phyloP scores from a whole-genome alignment of 2,113 vertebrate genomes.

The Python bivittatus region DNA sequence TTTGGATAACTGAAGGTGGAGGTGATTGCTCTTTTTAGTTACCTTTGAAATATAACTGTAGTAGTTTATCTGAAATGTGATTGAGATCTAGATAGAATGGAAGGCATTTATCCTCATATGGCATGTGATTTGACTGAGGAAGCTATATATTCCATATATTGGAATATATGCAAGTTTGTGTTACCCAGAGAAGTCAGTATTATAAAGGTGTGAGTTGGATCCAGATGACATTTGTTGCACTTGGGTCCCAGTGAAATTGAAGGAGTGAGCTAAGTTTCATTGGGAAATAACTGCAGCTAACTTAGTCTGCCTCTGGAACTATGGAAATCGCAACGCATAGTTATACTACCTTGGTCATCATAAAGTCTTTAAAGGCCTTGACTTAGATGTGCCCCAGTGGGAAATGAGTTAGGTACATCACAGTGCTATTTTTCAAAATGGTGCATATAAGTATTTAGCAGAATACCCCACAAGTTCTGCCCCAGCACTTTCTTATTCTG shows the following conservation, averaged over 20 bases:
- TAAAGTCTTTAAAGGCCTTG: neutral
- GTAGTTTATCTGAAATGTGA: neutral
- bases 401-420: neutral
- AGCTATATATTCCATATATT: neutral
- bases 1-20: neutral
- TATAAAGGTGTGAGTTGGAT: neutral
- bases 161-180: neutral
- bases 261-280: neutral
- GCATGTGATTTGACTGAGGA: neutral
- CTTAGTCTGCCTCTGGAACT: neutral
- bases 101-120: neutral
- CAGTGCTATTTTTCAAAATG: no score
- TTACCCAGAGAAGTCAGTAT: neutral
- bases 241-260: neutral
- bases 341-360: neutral
- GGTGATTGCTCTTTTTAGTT: neutral
- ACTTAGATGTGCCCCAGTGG: neutral
- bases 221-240: neutral
- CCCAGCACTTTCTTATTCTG: neutral
- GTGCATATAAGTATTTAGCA: no score
- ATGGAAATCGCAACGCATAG: neutral
- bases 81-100: neutral
- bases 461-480: no score
- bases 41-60: neutral
- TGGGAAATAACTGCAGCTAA: neutral